Evolutionary conservation across 2,113 vertebrate genomes (phyloP), one percentile per base, ranked within the genome.

Genomic region (Neofelis nebulosa): DNA sequence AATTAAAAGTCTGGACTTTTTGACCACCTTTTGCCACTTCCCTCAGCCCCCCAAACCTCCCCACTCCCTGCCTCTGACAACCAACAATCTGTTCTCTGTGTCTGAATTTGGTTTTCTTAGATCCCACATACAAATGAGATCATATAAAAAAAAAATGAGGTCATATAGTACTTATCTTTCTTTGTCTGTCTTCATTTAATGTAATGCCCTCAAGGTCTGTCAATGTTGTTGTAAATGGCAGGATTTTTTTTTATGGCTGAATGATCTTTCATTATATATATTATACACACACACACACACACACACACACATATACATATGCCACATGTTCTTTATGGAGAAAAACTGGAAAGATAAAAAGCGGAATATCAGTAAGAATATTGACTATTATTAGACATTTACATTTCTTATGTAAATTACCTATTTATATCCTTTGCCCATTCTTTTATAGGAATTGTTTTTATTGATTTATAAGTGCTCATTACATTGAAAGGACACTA

Each of bases 321-420:
- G 50, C 65, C 50, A 57, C 5, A 13, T 45, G 41, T 81, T 48
- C 71, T 90, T 82, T 82, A 92, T 33, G 27, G 48, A 68, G 76
- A 91, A 81, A 82, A 71, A 83, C 50, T 92, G 50, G 90, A 25
- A 21, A 52, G 19, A 50, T 33, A 41, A 82, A 82, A 73, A 83
- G 55, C 50, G 23, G 50, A 29, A 80, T 80, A 80, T n/a, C 69
- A 71, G 74, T 71, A 81, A 80, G 27, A 89, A 88, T 21, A 83
- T 79, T 74, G 36, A 45, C 36, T 29, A 33, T 45, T 45, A 68
- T 65, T 85, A 86, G 85, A 93, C 55, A 95, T 73, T 55, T 89
- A 89, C 6, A 93, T 84, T 85, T 93, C 48, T 87, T 96, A 36
- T 92, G 9, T 68, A 76, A 91, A 81, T 94, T 78, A 94, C 19